Base-by-base conservation (phyloP, 2,797 vertebrate species). In the Dendrocincla tyrannina region DNA sequence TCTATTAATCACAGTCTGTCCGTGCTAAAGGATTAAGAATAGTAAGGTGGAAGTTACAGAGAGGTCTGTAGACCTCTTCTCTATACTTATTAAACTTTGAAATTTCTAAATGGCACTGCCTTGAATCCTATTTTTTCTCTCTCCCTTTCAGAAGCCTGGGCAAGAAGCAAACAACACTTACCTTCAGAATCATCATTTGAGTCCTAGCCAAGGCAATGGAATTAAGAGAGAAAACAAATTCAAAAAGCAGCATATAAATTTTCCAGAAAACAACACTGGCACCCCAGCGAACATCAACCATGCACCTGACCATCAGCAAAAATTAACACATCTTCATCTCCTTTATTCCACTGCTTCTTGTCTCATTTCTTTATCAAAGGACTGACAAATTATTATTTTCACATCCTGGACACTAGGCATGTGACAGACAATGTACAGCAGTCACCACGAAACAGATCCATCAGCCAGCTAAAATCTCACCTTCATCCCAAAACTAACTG, bases 341-440 rank as follows among this genome's bases (percentile, higher is more conserved):
- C 44, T 59, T 39, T 37, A 7, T 16, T 44, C 14, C 18, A 33
- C 3, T 7, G 5, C 9, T 30, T 47, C 19, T 25, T 2, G 0
- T 17, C 17, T 74, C 5, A 17, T 7, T 37, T 77, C 50, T 44
- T 77, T 70, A 46, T 8, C n/a, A 58, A 1, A 3, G 14, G 67
- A 76, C 7, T 18, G 1, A 9, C 3, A 46, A 76, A n/a, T 25
- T 55, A 58, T 42, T 47, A 33, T 59, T 81, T 67, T 74, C 10
- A 37, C 17, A 24, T 17, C 20, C 44, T 32, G 5, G 4, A 62
- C 5, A 35, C 4, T 49, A 62, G 10, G 10, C 35, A 19, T 0
- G 1, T 66, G 9, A 17, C 1, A 13, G 11, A 16, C 22, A 56
- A 10, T 0, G 0, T 5, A 24, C 3, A 75, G 17, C 8, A 80